Evolutionary conservation across 2,113 vertebrate genomes (phyloP).

Genomic region (Pholis gunnellus): DNA sequence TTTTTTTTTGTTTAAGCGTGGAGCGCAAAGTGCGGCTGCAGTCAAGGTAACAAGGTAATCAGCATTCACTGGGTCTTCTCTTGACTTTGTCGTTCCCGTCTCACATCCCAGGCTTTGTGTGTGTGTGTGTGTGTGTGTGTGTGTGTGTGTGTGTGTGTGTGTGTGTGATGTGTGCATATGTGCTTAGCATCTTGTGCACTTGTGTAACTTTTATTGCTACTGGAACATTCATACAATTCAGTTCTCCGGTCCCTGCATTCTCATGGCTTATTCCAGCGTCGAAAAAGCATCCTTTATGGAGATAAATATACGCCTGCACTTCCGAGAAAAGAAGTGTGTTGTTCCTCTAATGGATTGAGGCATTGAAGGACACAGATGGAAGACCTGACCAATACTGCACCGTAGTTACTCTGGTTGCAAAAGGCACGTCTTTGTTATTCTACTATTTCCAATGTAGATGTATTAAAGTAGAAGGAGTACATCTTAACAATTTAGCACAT

Average conservation of each 20-base stretch:
- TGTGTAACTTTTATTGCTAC: constrained; percentile 4
- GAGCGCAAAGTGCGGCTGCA: not conserved
- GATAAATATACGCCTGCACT: constrained; percentile 9
- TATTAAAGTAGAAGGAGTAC: not conserved
- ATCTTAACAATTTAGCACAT: not conserved
- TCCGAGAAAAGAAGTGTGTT: not conserved
- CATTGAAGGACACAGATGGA: constrained; percentile 13
- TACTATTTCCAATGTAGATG: not conserved
- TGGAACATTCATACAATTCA: constrained; percentile 9
- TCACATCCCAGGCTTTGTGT: not conserved
- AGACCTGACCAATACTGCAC: not conserved
- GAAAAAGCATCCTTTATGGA: constrained; percentile 19
- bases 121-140: constrained; percentile 2
- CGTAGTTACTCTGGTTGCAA: not conserved
- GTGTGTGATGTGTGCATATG: not conserved
- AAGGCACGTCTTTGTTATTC: not conserved
- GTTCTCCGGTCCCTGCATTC: not conserved
- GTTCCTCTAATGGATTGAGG: not conserved
- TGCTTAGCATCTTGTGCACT: not conserved
- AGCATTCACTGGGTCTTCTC: constrained; percentile 19
- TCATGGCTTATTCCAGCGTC: not conserved
- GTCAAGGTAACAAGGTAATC: constrained; percentile 25
- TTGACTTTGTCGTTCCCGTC: constrained; percentile 3
- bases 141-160: too few relatives aligned
- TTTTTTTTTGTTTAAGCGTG: not conserved